Percentiles rank a stretch among this genome's conserved stretches.
Evolutionary conservation across 2,888 invertebrate genomes (phyloP).

Genomic region (Labia minor): DNA sequence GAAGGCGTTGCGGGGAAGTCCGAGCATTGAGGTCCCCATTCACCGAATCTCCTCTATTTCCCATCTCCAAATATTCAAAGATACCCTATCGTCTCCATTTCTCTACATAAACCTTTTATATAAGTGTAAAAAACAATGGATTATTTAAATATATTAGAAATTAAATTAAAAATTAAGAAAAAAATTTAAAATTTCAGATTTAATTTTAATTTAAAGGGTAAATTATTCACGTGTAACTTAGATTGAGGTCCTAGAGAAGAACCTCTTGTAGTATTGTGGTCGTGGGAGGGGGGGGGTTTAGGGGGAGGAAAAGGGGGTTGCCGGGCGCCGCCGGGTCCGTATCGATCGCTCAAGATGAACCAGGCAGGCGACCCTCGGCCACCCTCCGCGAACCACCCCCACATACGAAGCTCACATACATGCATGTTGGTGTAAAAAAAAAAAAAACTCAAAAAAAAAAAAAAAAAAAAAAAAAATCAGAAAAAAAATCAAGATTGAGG

Average conservation of each 20-base stretch:
- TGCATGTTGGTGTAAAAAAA: neutral
- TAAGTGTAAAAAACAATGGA: too few relatives aligned
- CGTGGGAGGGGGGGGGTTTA: neutral
- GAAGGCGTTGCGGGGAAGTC: neutral
- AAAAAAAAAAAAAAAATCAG: too few relatives aligned
- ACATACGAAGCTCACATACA: slow-evolving; percentile 21
- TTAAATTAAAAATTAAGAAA: neutral
- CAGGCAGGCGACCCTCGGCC: slow-evolving; percentile 43
- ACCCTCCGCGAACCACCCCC: slow-evolving; percentile 26
- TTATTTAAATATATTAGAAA: too few relatives aligned
- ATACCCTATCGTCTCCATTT: too few relatives aligned
- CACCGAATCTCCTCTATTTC: neutral
- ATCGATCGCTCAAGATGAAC: slow-evolving; percentile 42
- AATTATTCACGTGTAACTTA: too few relatives aligned
- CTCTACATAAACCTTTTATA: too few relatives aligned
- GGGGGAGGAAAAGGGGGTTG: slow-evolving; percentile 22
- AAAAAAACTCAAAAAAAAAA: too few relatives aligned
- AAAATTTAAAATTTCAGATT: neutral
- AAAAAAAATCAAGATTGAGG: too few relatives aligned
- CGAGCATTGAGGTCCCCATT: neutral
- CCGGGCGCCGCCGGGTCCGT: slow-evolving; percentile 24
- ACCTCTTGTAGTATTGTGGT: slow-evolving; percentile 3
- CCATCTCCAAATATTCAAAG: neutral
- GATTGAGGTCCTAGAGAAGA: neutral
- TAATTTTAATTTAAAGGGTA: neutral